Evolutionary conservation across 2,113 vertebrate genomes (phyloP), one percentile per base, ranked within the genome.

Genomic region (Sorex fumeus): DNA sequence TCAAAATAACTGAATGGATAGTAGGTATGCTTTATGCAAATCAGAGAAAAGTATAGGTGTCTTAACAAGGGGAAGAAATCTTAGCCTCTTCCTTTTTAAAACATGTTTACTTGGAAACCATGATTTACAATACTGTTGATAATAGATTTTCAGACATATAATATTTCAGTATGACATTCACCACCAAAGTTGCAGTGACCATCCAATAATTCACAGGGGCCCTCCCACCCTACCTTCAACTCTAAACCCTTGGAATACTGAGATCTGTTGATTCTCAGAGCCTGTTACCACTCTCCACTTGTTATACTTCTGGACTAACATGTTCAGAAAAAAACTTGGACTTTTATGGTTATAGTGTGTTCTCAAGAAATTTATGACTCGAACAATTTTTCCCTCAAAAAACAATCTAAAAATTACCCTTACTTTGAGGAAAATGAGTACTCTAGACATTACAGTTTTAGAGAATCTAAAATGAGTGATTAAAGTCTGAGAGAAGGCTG

Each of bases 61-160:
- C 88, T 95, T 84, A 76, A 91, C 18, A 92, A 84, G 64, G n/a
- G 30, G 18, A 93, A 95, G 60, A 84, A 64, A 60, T 23, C 18
- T 21, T 60, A 60, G 18, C 47, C 10, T 10, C 13, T 50, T 50
- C 47, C 47, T 7, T 40, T 40, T 40, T 4, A 50, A 50, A 50
- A 50, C 9, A 50, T 50, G 5, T 7, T 50, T 60, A 60, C 18
- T 60, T 21, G 57, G 57, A 8, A 19, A 60, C 19, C 57, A 21
- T 60, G 57, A 21, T 60, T 60, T 19, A 60, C 4, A 60, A 60
- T 60, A 60, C 19, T 60, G 57, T 60, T 19, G 18, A 53, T 53
- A 60, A 60, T 23, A 21, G 57, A 57, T 3, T 60, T 60, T 60
- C 19, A 23, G 57, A 19, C 57, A 60, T 23, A 23, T 16, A 60